Percentiles rank a stretch among this genome's conserved stretches.
Conservation (phyloP, 2,113 vertebrate species). For the Pseudopodoces humilis region DNA sequence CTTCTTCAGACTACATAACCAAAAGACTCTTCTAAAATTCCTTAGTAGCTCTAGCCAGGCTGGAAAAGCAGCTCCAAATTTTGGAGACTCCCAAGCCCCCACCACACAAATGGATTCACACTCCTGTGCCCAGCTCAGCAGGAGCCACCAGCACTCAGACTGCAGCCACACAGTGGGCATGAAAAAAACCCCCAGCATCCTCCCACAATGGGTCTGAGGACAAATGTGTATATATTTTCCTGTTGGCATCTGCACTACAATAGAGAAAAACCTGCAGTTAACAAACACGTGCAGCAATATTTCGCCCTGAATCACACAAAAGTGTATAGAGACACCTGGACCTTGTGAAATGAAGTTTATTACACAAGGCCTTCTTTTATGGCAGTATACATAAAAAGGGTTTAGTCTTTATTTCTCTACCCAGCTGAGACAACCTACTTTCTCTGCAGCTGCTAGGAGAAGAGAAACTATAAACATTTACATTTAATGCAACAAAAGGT, state of each 20-base stretch:
- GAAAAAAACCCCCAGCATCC: background rate
- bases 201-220: background rate
- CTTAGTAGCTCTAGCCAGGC: background rate
- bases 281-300: background rate
- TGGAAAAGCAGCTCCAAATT: background rate
- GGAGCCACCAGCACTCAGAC: background rate
- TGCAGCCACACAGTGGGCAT: rapidly evolving
- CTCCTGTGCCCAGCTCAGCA: background rate
- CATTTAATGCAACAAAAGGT: conserved; percentile 9
- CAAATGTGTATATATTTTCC: background rate
- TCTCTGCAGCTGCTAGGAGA: conserved; percentile 35
- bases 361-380: background rate
- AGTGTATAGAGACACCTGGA: background rate
- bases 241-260: background rate
- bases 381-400: background rate
- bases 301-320: background rate
- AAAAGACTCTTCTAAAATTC: background rate
- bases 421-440: background rate
- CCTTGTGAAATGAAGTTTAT: background rate
- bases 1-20: background rate
- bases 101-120: background rate
- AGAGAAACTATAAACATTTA: conserved; percentile 39
- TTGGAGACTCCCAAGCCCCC: background rate
- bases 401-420: background rate
- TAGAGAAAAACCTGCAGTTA: background rate